Percentiles rank a stretch among this genome's conserved stretches.
phyloP scores from a whole-genome alignment of 2,888 invertebrate genomes.

The Lypha dubia region DNA sequence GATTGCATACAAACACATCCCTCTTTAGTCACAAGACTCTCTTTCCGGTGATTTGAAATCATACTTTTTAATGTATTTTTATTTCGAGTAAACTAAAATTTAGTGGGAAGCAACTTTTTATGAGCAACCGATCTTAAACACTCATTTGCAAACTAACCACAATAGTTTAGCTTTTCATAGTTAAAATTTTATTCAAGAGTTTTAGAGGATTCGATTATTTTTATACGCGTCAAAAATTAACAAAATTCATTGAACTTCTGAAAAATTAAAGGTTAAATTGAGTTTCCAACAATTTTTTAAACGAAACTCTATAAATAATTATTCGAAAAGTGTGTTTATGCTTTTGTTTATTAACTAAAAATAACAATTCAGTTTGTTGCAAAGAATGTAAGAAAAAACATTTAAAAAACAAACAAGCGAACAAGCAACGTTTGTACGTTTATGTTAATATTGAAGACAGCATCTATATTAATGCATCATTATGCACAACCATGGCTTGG shows the following conservation, averaged over 20 bases:
- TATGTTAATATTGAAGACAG: conserved; percentile 20
- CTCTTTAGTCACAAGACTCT: no score
- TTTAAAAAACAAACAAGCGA: background rate
- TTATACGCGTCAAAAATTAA: conserved; percentile 8
- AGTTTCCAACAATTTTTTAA: background rate
- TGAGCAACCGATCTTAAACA: no score
- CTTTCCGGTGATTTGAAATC: no score
- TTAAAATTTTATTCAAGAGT: no score
- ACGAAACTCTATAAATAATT: conserved; percentile 22
- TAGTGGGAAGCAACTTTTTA: no score
- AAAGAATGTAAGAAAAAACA: background rate
- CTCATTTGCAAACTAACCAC: no score
- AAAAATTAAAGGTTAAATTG: conserved; percentile 5
- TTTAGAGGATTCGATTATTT: background rate
- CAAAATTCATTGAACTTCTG: conserved; percentile 36
- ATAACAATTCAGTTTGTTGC: conserved; percentile 29
- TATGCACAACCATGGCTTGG: background rate
- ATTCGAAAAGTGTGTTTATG: background rate
- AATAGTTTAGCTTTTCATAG: no score
- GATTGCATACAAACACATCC: no score
- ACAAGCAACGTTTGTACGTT: background rate
- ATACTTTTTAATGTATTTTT: no score
- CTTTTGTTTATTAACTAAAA: background rate
- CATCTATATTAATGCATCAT: conserved; percentile 49
- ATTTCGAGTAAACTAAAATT: no score